Evolutionary conservation across 2,113 vertebrate genomes (phyloP), one percentile per base, ranked within the genome.

Genomic region (Rousettus leschenaultii): DNA sequence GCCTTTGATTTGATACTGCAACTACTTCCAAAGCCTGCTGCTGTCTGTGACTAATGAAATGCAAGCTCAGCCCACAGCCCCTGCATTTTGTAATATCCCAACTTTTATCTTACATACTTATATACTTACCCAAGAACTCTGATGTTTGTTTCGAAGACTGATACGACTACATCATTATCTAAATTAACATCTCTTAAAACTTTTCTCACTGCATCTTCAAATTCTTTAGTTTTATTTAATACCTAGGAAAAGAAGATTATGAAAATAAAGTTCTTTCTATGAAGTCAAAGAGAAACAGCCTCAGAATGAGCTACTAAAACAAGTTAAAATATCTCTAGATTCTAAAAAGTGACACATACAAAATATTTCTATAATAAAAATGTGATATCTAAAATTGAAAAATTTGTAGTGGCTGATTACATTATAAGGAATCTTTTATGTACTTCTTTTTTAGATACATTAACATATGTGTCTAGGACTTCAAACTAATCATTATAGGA

Each of bases 101-200:
- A 57, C 14, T 85, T 86, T 68, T 80, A 68, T 55, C 16, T 95
- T 79, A 51, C 5, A 16, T 51, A 16, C 45, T 71, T 78, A 89
- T 18, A 77, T 91, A 98, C 99, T 99, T 97, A 99, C 99, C 99
- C 99, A 83, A 99, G 99, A 94, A 99, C 99, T 98, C 99, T 99
- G 97, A 99, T 99, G 98, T 99, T 99, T 98, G 99, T 99, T 98
- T 99, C 99, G 96, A 99, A 99, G 86, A 99, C 99, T 14, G 99
- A 99, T 35, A 99, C 99, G 57, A 99, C 99, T 38, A 99, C 99
- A 97, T 99, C 99, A 13, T 99, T 99, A 98, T 99, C 99, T 98
- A 99, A 99, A 94, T 99, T 99, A 97, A 99, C 99, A 96, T 99
- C 99, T 89, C 98, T 98, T 97, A 99, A 98, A 94, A 99, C 99